Evolutionary conservation across 2,797 vertebrate species (phyloP).

Genomic region (Iguana delicatissima): DNA sequence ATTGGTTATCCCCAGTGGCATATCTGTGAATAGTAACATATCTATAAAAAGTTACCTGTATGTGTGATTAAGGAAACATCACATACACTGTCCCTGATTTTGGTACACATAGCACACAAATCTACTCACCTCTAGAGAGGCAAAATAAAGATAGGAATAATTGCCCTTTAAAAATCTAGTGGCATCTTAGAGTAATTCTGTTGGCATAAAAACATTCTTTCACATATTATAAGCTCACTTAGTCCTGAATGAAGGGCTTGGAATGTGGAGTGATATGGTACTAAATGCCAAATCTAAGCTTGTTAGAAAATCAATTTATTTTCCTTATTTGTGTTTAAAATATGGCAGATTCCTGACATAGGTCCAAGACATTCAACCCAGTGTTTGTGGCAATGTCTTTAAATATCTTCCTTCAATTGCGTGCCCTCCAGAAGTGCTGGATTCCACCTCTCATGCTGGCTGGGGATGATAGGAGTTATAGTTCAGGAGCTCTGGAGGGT

Average conservation of each 20-base stretch:
- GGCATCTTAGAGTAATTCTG: neutral
- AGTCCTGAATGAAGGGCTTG: neutral
- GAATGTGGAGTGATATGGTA: neutral
- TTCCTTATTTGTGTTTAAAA: neutral
- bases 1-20: neutral
- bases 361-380: neutral
- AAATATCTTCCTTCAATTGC: neutral
- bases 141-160: neutral
- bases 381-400: neutral
- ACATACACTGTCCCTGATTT: neutral
- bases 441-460: neutral
- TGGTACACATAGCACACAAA: neutral
- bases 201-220: neutral
- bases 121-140: neutral
- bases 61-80: neutral
- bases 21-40: neutral
- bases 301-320: constrained; percentile 8
- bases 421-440: neutral
- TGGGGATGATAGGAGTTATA: neutral
- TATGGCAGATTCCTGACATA: neutral
- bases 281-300: constrained; percentile 2
- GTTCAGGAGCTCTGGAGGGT: neutral
- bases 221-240: constrained; percentile 7
- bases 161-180: constrained; percentile 3
- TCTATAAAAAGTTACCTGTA: neutral